A percentile compares a stretch with the other conserved stretches of the same genome.
phyloP scores from a whole-genome alignment of 2,797 vertebrate species.

The Lycodopsis pacificus region DNA sequence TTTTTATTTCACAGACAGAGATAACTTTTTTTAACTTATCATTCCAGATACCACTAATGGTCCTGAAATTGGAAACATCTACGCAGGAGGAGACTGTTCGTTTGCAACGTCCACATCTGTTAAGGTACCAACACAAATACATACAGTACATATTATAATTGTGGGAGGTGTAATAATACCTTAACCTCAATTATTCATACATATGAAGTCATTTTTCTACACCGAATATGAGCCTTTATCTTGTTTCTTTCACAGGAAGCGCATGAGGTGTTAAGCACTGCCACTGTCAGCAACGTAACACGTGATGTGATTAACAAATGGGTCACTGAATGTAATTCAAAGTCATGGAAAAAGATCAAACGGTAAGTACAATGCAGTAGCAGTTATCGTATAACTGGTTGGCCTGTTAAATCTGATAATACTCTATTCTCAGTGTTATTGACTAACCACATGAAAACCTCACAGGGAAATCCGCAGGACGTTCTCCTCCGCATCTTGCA shows the following conservation, averaged over 20 bases:
- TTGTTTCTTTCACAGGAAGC: slow-evolving; percentile 29
- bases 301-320: slow-evolving; percentile 62
- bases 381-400: not conserved
- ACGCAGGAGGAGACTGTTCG: slow-evolving; percentile 75
- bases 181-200: not conserved
- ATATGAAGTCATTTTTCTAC: not conserved
- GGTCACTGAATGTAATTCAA: slow-evolving; percentile 46
- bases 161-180: not conserved
- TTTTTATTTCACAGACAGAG: not conserved
- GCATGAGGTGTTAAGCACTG: not conserved
- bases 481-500: slow-evolving; percentile 85
- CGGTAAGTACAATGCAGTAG: slow-evolving; percentile 61
- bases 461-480: slow-evolving; percentile 71
- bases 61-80: slow-evolving; percentile 49
- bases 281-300: not conserved
- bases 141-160: fast-evolving
- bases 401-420: not conserved
- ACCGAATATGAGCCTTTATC: not conserved
- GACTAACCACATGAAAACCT: not conserved
- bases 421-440: not conserved
- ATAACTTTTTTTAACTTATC: not conserved
- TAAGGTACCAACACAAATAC: slow-evolving; percentile 50
- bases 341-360: slow-evolving; percentile 49
- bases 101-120: slow-evolving; percentile 48
- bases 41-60: slow-evolving; percentile 37